Conservation (phyloP, 2,888 invertebrate species). For the Therioaphis trifolii region DNA sequence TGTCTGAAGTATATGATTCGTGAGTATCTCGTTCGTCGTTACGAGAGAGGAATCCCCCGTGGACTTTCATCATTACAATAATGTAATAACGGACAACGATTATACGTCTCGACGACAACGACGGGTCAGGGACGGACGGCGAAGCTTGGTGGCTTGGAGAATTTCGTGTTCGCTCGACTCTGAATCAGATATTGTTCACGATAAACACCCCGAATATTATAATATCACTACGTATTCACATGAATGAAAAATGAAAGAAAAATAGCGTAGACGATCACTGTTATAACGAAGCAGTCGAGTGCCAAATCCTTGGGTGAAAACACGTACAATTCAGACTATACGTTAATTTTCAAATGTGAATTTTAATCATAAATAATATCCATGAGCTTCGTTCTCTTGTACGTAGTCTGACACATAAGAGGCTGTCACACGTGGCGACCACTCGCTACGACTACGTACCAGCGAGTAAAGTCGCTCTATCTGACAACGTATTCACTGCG, state of each 20-base stretch:
- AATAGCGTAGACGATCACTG: not conserved
- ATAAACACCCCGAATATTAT: not conserved
- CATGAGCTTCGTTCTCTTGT: too few species aligned
- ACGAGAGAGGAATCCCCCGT: constrained; percentile 28
- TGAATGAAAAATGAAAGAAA: not conserved
- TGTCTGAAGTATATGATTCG: constrained; percentile 17
- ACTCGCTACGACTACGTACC: too few species aligned
- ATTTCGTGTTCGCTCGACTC: too few species aligned
- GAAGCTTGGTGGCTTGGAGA: too few species aligned
- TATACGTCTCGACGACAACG: not conserved
- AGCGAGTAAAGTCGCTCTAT: too few species aligned
- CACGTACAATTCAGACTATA: too few species aligned
- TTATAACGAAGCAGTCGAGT: not conserved
- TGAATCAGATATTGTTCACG: constrained; percentile 10
- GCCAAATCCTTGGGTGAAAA: too few species aligned
- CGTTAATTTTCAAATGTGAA: too few species aligned
- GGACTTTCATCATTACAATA: not conserved
- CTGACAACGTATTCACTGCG: too few species aligned
- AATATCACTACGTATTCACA: not conserved
- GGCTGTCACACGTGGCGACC: too few species aligned
- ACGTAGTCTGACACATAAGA: too few species aligned
- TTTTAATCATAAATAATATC: too few species aligned
- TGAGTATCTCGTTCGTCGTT: constrained; percentile 21
- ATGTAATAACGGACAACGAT: not conserved
- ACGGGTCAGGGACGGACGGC: not conserved